A percentile compares a stretch with the other conserved stretches of the same genome.
phyloP scores from a whole-genome alignment of 2,113 vertebrate species.

The Tetrax tetrax region DNA sequence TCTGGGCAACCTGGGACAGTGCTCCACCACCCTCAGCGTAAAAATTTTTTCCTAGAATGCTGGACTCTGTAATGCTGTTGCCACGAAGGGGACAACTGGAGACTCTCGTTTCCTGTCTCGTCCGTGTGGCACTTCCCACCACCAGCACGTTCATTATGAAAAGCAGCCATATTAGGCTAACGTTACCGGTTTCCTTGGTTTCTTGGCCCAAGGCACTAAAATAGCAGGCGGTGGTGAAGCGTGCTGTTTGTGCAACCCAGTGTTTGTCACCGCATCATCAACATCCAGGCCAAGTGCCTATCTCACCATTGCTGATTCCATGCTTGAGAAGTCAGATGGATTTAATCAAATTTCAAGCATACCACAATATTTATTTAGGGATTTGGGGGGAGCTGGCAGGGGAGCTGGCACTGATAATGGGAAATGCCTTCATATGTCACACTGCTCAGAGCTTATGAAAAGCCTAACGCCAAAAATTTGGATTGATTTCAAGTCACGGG shows the following conservation, averaged over 20 bases:
- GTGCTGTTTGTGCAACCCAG: conserved; percentile 18
- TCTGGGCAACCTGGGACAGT: too few relatives aligned
- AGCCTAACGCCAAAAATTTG: conserved; percentile 35
- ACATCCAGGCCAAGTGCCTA: background rate
- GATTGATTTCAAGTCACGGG: conserved; percentile 10
- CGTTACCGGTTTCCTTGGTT: conserved; percentile 28
- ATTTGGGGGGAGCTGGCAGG: conserved; percentile 7
- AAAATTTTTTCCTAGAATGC: too few relatives aligned
- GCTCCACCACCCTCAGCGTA: too few relatives aligned
- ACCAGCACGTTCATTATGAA: background rate
- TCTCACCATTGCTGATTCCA: conserved; percentile 20
- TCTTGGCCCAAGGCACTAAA: conserved; percentile 10
- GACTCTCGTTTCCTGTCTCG: background rate
- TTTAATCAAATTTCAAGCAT: conserved; percentile 72
- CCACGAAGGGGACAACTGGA: background rate
- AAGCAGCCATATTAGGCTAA: background rate
- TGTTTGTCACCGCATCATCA: conserved; percentile 22
- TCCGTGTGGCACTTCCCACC: background rate
- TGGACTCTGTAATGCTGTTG: background rate
- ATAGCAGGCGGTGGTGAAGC: background rate
- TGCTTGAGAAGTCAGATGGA: conserved; percentile 67
- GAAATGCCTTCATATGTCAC: conserved; percentile 51
- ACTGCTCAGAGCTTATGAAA: conserved; percentile 52
- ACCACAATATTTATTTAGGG: conserved; percentile 64
- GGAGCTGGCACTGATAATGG: conserved; percentile 59